Percentiles rank a stretch among this genome's conserved stretches.
Evolutionary conservation across 2,113 vertebrate genomes (phyloP).

Genomic region (Nothobranchius furzeri): DNA sequence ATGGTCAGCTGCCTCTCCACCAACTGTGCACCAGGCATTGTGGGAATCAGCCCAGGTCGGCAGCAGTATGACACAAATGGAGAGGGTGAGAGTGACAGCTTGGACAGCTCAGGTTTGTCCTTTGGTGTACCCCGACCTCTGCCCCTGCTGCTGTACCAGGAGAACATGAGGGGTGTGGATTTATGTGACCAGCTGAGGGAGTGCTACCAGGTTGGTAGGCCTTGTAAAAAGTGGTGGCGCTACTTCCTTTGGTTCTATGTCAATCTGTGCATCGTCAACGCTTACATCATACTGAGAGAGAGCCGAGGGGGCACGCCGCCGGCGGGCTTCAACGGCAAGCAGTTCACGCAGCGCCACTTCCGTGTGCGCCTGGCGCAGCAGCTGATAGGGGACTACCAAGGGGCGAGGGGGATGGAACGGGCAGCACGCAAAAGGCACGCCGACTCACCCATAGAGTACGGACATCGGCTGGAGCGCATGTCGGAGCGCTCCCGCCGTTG

Average conservation of each 20-base stretch:
- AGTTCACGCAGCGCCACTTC: slow-evolving; percentile 84
- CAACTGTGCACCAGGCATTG: slow-evolving; percentile 81
- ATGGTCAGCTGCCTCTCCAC: slow-evolving; percentile 81
- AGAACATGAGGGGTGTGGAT: slow-evolving; percentile 84
- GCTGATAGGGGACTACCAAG: slow-evolving; percentile 84
- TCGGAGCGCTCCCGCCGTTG: slow-evolving; percentile 82
- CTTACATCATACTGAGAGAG: slow-evolving; percentile 80
- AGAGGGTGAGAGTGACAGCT: slow-evolving; percentile 66
- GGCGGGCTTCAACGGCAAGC: slow-evolving; percentile 79
- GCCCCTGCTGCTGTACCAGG: slow-evolving; percentile 81
- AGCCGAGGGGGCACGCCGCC: slow-evolving; percentile 75
- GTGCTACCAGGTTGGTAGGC: slow-evolving; percentile 83
- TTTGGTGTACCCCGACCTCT: slow-evolving; percentile 77
- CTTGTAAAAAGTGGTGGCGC: slow-evolving; percentile 85
- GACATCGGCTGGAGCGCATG: slow-evolving; percentile 85
- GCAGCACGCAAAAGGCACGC: slow-evolving; percentile 81
- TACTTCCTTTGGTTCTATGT: slow-evolving; percentile 86
- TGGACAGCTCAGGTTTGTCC: slow-evolving; percentile 55
- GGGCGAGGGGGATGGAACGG: slow-evolving; percentile 81
- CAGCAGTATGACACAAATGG: slow-evolving; percentile 58
- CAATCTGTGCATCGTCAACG: slow-evolving; percentile 83
- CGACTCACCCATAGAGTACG: slow-evolving; percentile 83
- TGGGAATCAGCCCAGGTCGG: slow-evolving; percentile 77
- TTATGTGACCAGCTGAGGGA: slow-evolving; percentile 82
- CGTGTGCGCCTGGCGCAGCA: slow-evolving; percentile 82